Evolutionary conservation across 23 tunicate species (phyloP).

Genomic region (Halocynthia roretzi): DNA sequence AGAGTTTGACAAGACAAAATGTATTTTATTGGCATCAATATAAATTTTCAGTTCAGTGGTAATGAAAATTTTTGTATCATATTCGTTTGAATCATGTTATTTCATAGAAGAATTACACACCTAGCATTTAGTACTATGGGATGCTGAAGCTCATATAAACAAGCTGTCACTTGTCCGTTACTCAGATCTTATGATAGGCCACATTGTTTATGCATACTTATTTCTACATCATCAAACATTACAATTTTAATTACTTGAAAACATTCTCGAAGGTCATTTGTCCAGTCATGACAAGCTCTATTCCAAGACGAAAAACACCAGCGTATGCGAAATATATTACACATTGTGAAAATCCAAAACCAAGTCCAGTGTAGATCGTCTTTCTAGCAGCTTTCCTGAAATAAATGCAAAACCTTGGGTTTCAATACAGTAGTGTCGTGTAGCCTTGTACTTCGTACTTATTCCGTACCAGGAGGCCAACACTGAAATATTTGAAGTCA

Average conservation of each 20-base stretch:
- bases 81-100: neutral
- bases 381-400: constrained; percentile 13
- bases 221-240: neutral
- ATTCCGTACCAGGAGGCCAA: too few species aligned
- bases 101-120: neutral
- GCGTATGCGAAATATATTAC: constrained; percentile 93
- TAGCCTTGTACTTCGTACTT: too few species aligned
- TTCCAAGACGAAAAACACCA: constrained; percentile 87
- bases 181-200: neutral
- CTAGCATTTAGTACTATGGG: too few species aligned
- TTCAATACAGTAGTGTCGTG: too few species aligned
- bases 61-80: neutral
- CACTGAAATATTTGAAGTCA: too few species aligned
- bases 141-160: too few species aligned
- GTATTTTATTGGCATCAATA: too few species aligned
- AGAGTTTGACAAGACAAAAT: too few species aligned
- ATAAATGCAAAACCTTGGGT: neutral
- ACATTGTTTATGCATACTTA: neutral
- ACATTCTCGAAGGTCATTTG: constrained; percentile 20
- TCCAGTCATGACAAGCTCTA: constrained; percentile 53
- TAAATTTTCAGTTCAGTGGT: too few species aligned
- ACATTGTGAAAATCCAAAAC: constrained; percentile 87
- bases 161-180: too few species aligned
- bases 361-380: constrained; percentile 47
- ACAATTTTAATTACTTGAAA: constrained; percentile 9